Base-by-base conservation (phyloP, 2,113 vertebrate species). In the Petrocephalus zakoni region DNA sequence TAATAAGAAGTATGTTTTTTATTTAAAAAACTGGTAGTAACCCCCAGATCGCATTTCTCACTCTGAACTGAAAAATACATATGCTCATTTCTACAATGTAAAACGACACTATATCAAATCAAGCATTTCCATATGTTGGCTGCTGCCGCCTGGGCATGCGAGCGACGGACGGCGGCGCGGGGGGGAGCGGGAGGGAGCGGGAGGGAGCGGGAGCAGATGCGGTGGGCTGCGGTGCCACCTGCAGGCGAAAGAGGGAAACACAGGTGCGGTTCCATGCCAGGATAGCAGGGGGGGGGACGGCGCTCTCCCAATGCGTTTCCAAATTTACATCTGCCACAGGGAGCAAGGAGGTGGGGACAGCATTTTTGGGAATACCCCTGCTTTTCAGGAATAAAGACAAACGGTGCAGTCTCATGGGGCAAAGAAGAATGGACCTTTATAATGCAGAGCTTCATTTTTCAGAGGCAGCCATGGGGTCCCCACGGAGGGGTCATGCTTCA, bases 61-160 rank as follows among this genome's bases (percentile, higher is more conserved):
- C 96, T 97, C 95, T 92, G 94, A 22, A 55, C 82, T 29, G 97
- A 96, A 96, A 93, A 91, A 97, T 95, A 96, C 97, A 97, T 97
- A 96, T 91, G 95, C 97, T 98, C 97, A 97, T 99, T 99, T 98
- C 96, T 97, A 97, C 97, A 97, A 98, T 97, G 97, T 98, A 98
- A 99, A 98, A 98, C 96, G 97, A 98, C 97, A 97, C 97, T 98
- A 97, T 97, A 98, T 99, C 98, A 99, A 98, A 98, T 97, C 97
- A 99, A 99, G 97, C 97, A 98, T 97, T 99, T 99, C 98, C 98
- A 99, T 97, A 98, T 99, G 97, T 97, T 95, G 95, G 94, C 96
- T 95, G 96, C 95, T 95, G 97, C 96, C 91, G 94, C 96, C 94
- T 52, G 90, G 22, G 17, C 90, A 91, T 87, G 90, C 84, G 93